Evolutionary conservation across 2,113 vertebrate species (phyloP).

Genomic region (Erythrocebus patas): DNA sequence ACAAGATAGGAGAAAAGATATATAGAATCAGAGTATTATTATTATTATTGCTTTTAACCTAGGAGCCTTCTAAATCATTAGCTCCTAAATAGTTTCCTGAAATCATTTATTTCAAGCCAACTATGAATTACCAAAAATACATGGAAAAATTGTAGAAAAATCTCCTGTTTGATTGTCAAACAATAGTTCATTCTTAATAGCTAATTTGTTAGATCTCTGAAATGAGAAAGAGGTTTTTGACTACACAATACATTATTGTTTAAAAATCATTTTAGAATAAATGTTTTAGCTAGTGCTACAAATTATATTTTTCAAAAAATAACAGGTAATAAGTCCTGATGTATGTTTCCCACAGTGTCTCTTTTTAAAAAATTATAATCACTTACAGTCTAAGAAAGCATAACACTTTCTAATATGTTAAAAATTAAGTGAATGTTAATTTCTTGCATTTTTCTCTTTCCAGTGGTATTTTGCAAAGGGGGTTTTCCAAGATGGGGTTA

Average conservation of each 20-base stretch:
- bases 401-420: neutral
- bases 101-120: slow-evolving; percentile 18
- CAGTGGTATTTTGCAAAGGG: neutral
- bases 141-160: neutral
- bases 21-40: neutral
- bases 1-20: neutral
- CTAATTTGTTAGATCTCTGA: neutral
- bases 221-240: neutral
- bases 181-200: neutral
- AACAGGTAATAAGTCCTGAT: neutral
- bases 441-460: neutral
- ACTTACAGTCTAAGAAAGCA: neutral
- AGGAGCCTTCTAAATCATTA: neutral
- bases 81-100: neutral
- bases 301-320: neutral
- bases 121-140: neutral
- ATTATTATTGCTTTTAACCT: neutral
- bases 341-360: neutral
- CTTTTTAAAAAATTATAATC: neutral
- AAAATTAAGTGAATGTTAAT: neutral
- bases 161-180: neutral
- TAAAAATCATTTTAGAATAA: neutral
- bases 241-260: neutral
- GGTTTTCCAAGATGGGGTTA: neutral
- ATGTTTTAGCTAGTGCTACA: neutral